Base-by-base conservation (phyloP, 2,797 vertebrate genomes). In the Schizopygopsis malacanthus region DNA sequence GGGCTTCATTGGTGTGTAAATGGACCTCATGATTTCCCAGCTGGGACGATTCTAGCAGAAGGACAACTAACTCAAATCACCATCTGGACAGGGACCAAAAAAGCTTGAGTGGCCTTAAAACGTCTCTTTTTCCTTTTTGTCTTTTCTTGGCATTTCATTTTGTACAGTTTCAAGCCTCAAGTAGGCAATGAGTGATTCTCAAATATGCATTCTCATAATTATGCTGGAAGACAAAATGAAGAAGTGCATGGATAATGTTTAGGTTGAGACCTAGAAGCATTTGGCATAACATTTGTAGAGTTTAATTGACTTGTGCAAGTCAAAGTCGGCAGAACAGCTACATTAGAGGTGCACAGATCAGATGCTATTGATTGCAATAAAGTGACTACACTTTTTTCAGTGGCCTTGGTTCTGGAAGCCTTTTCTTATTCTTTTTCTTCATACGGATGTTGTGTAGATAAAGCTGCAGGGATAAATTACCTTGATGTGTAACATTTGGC, bases 1-100 rank as follows among this genome's bases (percentile, higher is more conserved):
- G 59, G 65, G n/a, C 52, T 63, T 87, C 65, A 85, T 76, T 85
- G 83, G 75, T 78, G 79, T 82, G 54, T 82, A 79, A 87, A 88
- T 63, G 33, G 43, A 67, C 37, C 83, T 85, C 43, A 22, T 85
- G 65, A 61, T 47, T 85, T 83, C 33, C 63, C 59, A 65, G 69
- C 79, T 70, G 81, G 83, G 56, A 56, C n/a, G 28, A 52, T 12
- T 39, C 28, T 82, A 79, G 25, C 41, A 85, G 59, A 54, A 43
- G 67, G 72, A 79, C 54, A 78, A 78, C 54, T 71, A 50, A 87
- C 69, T 67, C 63, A 67, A 76, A 41, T 69, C 63, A 54, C 72
- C 50, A 82, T 82, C 72, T 78, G 85, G 80, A 82, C 20, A 61
- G 61, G 65, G 85, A 70, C 69, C 50, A 76, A 72, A n/a, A 41